A percentile compares a stretch with the other conserved stretches of the same genome.
These are phyloP conservation scores for Zaprionus vittiger DNA, from an alignment of 1,140 invertebrate species.

Conservation along the genomic window DNA sequence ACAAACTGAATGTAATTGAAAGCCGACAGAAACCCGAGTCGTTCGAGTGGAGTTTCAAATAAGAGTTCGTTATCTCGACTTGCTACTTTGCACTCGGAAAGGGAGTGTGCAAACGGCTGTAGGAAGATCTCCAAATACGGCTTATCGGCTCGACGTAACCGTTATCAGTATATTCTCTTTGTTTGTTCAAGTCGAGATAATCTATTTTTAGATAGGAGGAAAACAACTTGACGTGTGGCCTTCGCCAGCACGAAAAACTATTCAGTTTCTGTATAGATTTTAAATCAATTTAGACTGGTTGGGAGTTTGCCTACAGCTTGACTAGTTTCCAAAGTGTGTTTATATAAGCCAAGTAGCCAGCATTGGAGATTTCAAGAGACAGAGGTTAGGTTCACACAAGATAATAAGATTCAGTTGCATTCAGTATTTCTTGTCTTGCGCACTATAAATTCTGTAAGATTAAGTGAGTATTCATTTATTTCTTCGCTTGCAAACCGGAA, in stretches of 20 bases:
- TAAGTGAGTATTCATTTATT: no score
- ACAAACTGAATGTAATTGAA: background rate
- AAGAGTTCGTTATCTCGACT: background rate
- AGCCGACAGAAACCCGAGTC: no score
- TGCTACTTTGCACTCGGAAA: background rate
- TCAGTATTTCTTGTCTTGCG: no score
- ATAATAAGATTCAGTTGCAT: background rate
- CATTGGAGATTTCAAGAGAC: background rate
- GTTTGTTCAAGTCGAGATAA: background rate
- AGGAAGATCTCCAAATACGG: background rate
- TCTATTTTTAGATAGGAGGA: conserved; percentile 2
- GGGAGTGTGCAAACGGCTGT: background rate
- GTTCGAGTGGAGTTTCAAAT: background rate
- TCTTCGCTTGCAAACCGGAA: conserved; percentile 50
- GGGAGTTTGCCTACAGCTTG: background rate
- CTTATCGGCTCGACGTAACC: background rate
- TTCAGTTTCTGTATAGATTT: background rate
- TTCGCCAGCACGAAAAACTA: background rate
- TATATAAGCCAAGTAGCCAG: background rate
- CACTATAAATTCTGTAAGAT: no score
- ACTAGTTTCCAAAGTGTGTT: background rate
- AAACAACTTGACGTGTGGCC: background rate
- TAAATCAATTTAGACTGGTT: background rate
- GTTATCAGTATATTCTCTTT: conserved; percentile 1
- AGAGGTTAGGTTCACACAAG: background rate